Evolutionary conservation across 2,113 vertebrate species (phyloP), one percentile per base, ranked within the genome.

Genomic region (Anguilla japonica): DNA sequence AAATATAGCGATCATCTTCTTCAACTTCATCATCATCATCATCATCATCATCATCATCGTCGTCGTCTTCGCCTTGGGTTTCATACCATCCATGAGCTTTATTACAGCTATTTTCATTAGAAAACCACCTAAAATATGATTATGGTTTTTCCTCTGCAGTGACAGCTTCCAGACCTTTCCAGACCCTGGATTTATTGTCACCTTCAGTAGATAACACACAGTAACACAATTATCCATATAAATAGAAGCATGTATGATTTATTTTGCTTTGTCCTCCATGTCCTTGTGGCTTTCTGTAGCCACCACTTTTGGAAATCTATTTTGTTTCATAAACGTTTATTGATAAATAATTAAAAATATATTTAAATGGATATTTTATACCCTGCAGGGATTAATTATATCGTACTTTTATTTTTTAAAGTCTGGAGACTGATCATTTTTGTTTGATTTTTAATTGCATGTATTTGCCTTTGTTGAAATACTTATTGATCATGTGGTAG

Each of bases 261-360:
- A 20, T 93, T 91, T 91, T 85, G 50, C 89, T 85, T 81, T 91
- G 92, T 91, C 89, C 90, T 91, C 87, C 89, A 87, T 89, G 90
- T 92, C 91, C 82, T 90, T 87, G 71, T 87, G 85, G 88, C 83
- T 39, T 86, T 82, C 41, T 85, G 67, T 86, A 83, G 81, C 40
- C 90, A 88, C 67, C 82, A 56, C 79, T 34, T 86, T 79, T 87
- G 56, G 20, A 81, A 90, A 90, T 75, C 39, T 92, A 92, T 95
- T 94, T 93, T 71, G 92, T 94, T 95, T 93, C 93, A 91, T 87
- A 89, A 91, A 93, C 93, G 89, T 89, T 94, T 94, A 95, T 94
- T 94, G 94, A 95, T 94, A 94, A 91, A 89, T 93, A 92, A 93
- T 91, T 89, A 91, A 91, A 91, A 82, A 88, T 86, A 2, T 89